Conservation (phyloP, 2,888 invertebrate species). For the Palloptera scutellata region DNA sequence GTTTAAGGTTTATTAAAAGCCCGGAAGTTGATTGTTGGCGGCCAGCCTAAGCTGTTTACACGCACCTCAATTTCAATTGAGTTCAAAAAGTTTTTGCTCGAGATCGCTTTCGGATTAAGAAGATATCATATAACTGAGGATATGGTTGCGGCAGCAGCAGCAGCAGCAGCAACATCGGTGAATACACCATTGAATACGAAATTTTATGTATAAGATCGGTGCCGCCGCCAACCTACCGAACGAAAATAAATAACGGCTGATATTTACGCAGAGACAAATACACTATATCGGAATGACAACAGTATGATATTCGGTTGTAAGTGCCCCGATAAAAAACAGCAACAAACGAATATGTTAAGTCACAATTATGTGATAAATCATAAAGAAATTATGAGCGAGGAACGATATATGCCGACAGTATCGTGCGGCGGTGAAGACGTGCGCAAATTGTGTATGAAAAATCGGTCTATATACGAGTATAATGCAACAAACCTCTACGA, state of each 20-base stretch:
- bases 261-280: conserved; percentile 14
- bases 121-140: conserved; percentile 20
- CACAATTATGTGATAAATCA: conserved; percentile 60
- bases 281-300: too few species aligned
- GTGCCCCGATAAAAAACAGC: conserved; percentile 20
- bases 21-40: conserved; percentile 53
- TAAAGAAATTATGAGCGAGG: conserved; percentile 43
- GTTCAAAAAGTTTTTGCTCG: conserved; percentile 12
- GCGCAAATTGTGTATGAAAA: conserved; percentile 6
- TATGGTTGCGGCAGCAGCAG: too few species aligned
- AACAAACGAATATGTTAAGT: conserved; percentile 51
- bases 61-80: conserved; percentile 44
- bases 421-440: conserved; percentile 39
- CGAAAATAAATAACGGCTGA: conserved; percentile 14
- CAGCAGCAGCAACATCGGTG: too few species aligned
- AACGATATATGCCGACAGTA: conserved; percentile 57
- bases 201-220: too few species aligned
- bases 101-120: conserved; percentile 41
- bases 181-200: too few species aligned
- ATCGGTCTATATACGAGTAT: too few species aligned
- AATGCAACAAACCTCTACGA: too few species aligned
- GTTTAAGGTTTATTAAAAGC: conserved; percentile 41
- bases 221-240: background rate
- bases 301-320: background rate
- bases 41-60: conserved; percentile 35